phyloP scores from a whole-genome alignment of 1,140 invertebrate genomes.

The Cyclina sinensis region DNA sequence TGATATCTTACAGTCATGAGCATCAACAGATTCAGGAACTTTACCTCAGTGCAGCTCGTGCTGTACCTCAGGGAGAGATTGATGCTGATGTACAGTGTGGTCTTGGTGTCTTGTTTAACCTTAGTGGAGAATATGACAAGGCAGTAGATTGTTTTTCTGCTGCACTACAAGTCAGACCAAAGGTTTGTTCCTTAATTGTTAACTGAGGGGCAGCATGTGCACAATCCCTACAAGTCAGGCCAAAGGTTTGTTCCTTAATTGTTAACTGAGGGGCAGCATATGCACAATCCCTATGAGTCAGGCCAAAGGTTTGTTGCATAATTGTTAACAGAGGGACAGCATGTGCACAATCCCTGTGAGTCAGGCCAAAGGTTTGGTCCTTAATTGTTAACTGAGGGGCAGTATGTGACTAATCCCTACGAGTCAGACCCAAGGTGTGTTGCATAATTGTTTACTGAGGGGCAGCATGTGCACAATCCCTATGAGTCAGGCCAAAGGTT shows the following conservation, averaged over 20 bases:
- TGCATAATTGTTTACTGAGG: no score
- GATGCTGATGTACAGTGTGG: slow-evolving; percentile 98
- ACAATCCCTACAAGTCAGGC: slow-evolving; percentile 93
- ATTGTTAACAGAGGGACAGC: no score
- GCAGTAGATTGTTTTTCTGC: slow-evolving; percentile 98
- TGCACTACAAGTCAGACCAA: slow-evolving; percentile 93
- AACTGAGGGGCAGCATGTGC: no score
- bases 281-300: slow-evolving; percentile 93
- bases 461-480: no score
- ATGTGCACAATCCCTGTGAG: no score
- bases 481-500: no score
- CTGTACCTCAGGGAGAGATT: slow-evolving; percentile 86
- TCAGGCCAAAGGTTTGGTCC: slow-evolving; percentile 91
- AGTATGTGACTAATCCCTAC: no score
- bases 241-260: slow-evolving; percentile 90
- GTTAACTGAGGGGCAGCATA: no score
- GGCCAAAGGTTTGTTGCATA: slow-evolving; percentile 91
- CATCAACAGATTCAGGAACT: slow-evolving; percentile 91
- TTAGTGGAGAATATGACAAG: slow-evolving; percentile 97
- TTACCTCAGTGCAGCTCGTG: slow-evolving; percentile 93
- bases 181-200: no score
- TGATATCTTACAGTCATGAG: slow-evolving; percentile 70
- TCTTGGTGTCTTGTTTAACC: slow-evolving; percentile 97
- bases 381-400: no score
- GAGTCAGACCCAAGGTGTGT: no score